Base-by-base conservation (phyloP, 2,113 vertebrate genomes). In the Odocoileus hemionus region DNA sequence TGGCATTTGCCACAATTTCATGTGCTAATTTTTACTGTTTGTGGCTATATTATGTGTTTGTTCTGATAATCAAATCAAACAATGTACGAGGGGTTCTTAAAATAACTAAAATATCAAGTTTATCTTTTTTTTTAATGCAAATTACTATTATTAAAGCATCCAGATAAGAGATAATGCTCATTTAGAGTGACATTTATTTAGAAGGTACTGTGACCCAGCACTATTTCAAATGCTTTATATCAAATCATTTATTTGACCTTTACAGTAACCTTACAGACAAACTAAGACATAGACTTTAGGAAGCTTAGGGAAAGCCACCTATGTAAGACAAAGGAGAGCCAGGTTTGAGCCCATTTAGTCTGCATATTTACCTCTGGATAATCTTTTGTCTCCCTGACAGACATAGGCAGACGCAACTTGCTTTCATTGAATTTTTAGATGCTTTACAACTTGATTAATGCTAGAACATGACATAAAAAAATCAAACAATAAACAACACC, bases 391-490 rank as follows among this genome's bases (percentile, higher is more conserved):
- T 86, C 36, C 1, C 1, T 86, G n/a, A 33, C 30, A 94, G 61
- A 88, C 3, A 36, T 5, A 54, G 39, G 82, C 9, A 58, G 45
- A 86, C 13, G 19, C 23, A 61, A 14, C 30, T 50, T 80, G 33
- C 19, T 96, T 93, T 74, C 57, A n/a, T 13, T 78, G 26, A 84
- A 86, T 74, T 50, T 7, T 3, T 86, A 28, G 43, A 58, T 67
- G 26, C 21, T 89, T 95, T 89, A 54, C 90, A 93, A 54, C 25
- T 85, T 86, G 86, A 91, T 89, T 95, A 93, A 89, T 92, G 67
- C 26, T 76, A 64, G 36, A 93, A 93, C 39, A 95, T 93, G 78
- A 79, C 82, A 92, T 14, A 67, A 64, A 54, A 55, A 79, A 90
- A 79, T 28, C 2, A 64, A 93, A 55, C 55, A 97, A 61, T 60